Base-by-base conservation (phyloP, 2,888 invertebrate species). In the Eilema caniola region DNA sequence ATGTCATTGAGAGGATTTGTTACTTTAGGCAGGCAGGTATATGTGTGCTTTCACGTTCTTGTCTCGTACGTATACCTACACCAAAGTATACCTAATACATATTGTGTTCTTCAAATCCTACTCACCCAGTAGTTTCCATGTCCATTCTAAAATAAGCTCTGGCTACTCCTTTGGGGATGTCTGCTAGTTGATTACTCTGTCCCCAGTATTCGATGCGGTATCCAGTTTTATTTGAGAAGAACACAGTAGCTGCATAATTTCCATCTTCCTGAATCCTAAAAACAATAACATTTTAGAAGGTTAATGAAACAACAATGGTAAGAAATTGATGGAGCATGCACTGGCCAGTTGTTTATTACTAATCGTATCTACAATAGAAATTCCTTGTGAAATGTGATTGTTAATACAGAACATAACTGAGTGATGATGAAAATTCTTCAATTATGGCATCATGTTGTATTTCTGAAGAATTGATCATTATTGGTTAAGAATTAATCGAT, bases 141-240 rank as follows among this genome's bases (percentile, higher is more conserved):
- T 97, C 96, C 88, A 97, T 97, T 90, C 96, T 96, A 87, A 97
- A 98, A 89, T 97, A 97, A 31, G 97, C 98, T 78, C 97, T 95
- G 1, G 98, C 98, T 68, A 96, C 97, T 77, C 97, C 97, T 80
- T 95, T 94, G 64, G 96, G 96, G 84, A 97, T 95, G 79, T 96
- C 94, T 10, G 94, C 92, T 75, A 97, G 94, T 88, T 97, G 96
- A 86, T 97, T 97, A 86, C 97, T 97, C 90, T 97, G 97, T 72
- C 97, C 97, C 97, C 97, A 97, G 90, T 96, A 97, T 88, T 97
- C 97, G 74, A 97, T 96, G 68, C 96, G 96, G 86, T 97, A 97
- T 80, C 97, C 97, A 68, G 96, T 96, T 88, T 96, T 96, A 84
- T 96, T 95, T 62, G 96, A 96, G 96, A 97, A 97, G 88, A 96